phyloP scores from a whole-genome alignment of 2,797 vertebrate genomes.

The Danio choprae region DNA sequence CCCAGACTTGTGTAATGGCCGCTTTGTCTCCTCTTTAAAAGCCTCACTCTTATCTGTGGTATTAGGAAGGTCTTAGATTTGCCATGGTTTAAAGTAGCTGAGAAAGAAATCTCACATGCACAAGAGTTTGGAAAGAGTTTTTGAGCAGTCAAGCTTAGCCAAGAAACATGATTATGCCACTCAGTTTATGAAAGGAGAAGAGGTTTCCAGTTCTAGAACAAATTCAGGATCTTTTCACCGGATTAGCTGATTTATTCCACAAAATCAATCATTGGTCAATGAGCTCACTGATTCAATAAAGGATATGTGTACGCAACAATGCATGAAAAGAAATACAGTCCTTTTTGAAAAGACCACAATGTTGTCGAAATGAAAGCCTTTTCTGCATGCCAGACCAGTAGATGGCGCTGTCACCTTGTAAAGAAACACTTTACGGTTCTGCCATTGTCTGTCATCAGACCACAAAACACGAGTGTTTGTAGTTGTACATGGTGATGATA shows the following conservation, averaged over 20 bases:
- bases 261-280: not conserved
- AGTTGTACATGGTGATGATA: no score
- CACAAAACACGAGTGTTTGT: no score
- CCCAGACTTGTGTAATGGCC: slow-evolving; percentile 17
- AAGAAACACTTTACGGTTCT: no score
- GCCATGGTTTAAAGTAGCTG: slow-evolving; percentile 17
- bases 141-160: slow-evolving; percentile 70
- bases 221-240: not conserved
- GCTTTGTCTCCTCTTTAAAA: slow-evolving; percentile 44
- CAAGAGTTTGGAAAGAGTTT: not conserved
- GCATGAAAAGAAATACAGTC: no score
- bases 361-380: no score
- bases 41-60: slow-evolving; percentile 16
- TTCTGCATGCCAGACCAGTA: no score
- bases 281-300: not conserved
- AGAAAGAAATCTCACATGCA: slow-evolving; percentile 14
- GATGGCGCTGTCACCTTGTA: no score
- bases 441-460: no score
- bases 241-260: not conserved
- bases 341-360: no score
- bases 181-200: not conserved
- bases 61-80: slow-evolving; percentile 25
- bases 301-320: not conserved
- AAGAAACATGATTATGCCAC: not conserved
- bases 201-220: not conserved